phyloP scores from a whole-genome alignment of 1,140 invertebrate genomes.

The Caenorhabditis elegans region DNA sequence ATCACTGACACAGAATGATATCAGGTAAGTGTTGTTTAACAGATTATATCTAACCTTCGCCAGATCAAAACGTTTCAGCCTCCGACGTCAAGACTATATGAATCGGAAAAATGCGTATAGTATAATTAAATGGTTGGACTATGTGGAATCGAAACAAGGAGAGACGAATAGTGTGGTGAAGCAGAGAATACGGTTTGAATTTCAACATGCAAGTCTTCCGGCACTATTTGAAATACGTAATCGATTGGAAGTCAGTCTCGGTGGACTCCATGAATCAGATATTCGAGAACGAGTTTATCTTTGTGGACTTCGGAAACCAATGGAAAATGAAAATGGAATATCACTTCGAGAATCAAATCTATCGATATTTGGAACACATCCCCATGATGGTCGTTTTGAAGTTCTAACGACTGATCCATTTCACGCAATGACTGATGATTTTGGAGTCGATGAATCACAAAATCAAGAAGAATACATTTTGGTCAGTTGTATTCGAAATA shows the following conservation, averaged over 20 bases:
- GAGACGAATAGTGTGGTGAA: not conserved
- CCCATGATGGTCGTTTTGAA: not conserved
- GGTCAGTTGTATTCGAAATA: not conserved
- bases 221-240: not conserved
- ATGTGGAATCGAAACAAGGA: not conserved
- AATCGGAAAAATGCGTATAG: not conserved
- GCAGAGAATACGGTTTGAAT: constrained; percentile 4
- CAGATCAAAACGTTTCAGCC: not conserved
- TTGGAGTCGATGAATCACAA: not conserved
- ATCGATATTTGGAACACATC: not conserved
- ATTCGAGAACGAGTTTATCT: not conserved
- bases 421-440: not conserved
- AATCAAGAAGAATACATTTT: constrained; percentile 18
- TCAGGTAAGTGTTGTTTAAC: not conserved
- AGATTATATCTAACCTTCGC: too few species aligned
- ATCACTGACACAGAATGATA: not conserved
- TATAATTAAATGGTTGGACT: constrained; percentile 13
- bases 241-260: not conserved
- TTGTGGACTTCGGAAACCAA: not conserved
- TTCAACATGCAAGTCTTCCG: not conserved
- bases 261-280: not conserved
- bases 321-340: not conserved
- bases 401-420: constrained; percentile 2
- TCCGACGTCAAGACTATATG: not conserved
- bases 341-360: not conserved